Evolutionary conservation across 2,888 invertebrate species (phyloP).

Genomic region (Onchidella celtica): DNA sequence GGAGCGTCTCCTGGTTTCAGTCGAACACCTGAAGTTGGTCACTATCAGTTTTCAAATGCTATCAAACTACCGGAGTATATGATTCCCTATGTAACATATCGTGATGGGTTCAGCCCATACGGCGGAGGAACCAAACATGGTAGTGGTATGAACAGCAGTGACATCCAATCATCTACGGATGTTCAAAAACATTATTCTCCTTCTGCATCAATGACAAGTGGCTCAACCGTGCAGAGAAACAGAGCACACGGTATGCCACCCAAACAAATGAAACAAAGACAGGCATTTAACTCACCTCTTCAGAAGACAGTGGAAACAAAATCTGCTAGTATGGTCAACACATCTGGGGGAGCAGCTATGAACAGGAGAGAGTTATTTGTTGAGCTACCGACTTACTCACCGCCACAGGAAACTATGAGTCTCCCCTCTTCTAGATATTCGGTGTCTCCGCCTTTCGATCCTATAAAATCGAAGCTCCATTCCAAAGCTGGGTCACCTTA

Average conservation of each 20-base stretch:
- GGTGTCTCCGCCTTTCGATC: neutral
- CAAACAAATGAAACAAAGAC: neutral
- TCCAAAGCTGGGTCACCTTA: neutral
- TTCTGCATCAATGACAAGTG: neutral
- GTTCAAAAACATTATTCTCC: neutral
- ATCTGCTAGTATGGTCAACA: no score
- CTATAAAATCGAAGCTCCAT: neutral
- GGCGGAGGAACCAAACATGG: no score
- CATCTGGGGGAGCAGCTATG: neutral
- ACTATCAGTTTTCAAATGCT: neutral
- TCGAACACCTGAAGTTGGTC: no score
- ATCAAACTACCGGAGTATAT: neutral
- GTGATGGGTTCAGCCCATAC: neutral
- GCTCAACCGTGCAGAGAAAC: neutral
- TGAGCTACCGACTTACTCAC: neutral
- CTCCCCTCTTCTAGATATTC: no score
- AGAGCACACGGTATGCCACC: neutral
- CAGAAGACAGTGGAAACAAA: no score
- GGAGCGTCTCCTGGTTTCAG: no score
- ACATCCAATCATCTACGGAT: no score
- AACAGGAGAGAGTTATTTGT: neutral
- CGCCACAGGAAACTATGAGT: no score
- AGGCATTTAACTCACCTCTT: neutral
- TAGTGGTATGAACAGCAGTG: no score
- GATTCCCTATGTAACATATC: neutral